These are phyloP conservation scores for Ceratina calcarata DNA, from an alignment of 1,140 invertebrate species.

Conservation along the genomic window DNA sequence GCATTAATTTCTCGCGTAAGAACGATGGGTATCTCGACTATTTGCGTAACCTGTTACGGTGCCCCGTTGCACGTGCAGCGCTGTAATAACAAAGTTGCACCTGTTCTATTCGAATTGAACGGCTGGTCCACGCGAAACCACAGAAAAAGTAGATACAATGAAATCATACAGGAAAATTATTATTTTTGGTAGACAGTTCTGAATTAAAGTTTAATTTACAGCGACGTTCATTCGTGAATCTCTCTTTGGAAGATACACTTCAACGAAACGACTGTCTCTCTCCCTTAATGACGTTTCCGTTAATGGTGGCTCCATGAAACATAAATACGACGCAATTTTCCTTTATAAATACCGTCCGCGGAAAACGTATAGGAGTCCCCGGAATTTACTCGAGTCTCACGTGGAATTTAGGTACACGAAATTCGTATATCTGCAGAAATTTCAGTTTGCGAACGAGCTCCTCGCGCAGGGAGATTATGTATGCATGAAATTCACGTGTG, in stretches of 20 bases:
- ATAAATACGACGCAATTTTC: background rate
- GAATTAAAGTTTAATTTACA: too few relatives aligned
- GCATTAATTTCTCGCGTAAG: conserved; percentile 66
- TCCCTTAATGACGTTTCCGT: background rate
- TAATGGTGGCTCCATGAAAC: background rate
- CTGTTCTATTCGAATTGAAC: too few relatives aligned
- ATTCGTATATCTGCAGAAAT: background rate
- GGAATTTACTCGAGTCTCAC: background rate
- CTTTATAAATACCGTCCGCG: background rate
- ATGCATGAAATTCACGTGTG: background rate
- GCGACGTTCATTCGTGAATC: background rate
- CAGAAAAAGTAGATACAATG: too few relatives aligned
- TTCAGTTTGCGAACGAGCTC: background rate
- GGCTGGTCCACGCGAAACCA: too few relatives aligned
- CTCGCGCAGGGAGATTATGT: background rate
- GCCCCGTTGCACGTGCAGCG: conserved; percentile 32
- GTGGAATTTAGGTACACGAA: background rate
- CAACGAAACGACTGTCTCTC: background rate
- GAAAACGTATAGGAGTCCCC: background rate
- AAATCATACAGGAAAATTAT: too few relatives aligned
- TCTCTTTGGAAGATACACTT: background rate
- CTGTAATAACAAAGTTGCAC: background rate
- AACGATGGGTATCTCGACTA: conserved; percentile 57
- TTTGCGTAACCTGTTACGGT: conserved; percentile 56
- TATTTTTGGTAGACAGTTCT: too few relatives aligned